Base-by-base conservation (phyloP, 2,797 vertebrate genomes). In the Tadarida brasiliensis region DNA sequence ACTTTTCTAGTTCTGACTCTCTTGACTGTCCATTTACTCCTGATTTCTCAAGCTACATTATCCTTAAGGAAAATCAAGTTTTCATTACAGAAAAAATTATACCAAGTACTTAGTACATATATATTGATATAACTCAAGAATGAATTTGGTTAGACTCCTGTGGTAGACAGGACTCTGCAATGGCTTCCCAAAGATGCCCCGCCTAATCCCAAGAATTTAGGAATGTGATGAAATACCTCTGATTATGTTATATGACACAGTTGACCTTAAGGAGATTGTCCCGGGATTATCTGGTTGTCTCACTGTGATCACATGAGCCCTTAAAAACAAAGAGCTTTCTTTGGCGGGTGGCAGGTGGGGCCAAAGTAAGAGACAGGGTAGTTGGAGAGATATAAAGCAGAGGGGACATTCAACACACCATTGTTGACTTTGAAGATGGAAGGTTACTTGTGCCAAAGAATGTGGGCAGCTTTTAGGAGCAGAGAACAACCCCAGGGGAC, bases 311-410 rank as follows among this genome's bases (percentile, higher is more conserved):
- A 51, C 35, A 61, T 15, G 44, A 88, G 10, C 35, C 26, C 11
- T 89, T 92, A 71, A n/a, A 88, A 89, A 16, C 67, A 49, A 26
- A 90, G 44, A 47, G 15, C n/a, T 90, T 73, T 92, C 85, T 91
- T 70, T 78, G 65, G 19, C 49, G 73, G 14, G 11, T 90, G 63
- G 67, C 77, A 63, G 15, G 44, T 54, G n/a, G 22, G 7, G 24
- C 47, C 81, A 61, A 73, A 70, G 56, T 9, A 57, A 57, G 20
- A 83, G 33, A 35, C 51, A 86, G 30, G 35, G 3, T 33, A 28
- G 6, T 28, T 7, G 54, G 24, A 73, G 54, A 65, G 51, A 81
- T 85, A 30, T 51, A 24, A 63, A 77, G 5, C 11, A 7, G 1
- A 49, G 26, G 49, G 15, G 6, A 2, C 35, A 81, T 56, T 56